phyloP scores from a whole-genome alignment of 2,888 invertebrate genomes.

The Omphaloscelis lunosa region DNA sequence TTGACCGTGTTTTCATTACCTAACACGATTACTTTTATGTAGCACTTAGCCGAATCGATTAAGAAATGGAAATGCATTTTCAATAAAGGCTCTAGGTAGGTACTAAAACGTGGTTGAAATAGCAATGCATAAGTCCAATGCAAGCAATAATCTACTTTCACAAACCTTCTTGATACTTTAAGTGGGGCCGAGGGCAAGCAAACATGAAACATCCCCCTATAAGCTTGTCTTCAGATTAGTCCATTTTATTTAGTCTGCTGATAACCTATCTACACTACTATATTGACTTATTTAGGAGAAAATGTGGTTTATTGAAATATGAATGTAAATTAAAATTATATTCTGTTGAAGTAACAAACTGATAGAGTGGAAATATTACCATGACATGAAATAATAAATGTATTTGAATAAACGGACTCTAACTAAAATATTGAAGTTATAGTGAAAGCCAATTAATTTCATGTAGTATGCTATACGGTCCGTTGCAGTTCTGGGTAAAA shows the following conservation, averaged over 20 bases:
- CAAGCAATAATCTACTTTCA: background rate
- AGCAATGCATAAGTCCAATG: background rate
- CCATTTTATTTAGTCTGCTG: background rate
- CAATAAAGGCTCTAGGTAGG: background rate
- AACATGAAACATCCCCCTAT: conserved; percentile 10
- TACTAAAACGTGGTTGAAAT: background rate
- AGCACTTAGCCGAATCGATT: conserved; percentile 11
- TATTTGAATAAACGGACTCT: background rate
- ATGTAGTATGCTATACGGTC: conserved; percentile 14
- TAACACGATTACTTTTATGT: conserved; percentile 7
- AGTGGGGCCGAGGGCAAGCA: background rate
- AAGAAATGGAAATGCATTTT: background rate
- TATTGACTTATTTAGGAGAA: background rate
- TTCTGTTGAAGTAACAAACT: background rate
- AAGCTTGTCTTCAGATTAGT: background rate
- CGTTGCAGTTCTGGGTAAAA: conserved; percentile 56
- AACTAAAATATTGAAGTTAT: conserved; percentile 13
- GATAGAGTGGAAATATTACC: background rate
- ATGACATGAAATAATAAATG: background rate
- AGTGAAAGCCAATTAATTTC: conserved; percentile 36
- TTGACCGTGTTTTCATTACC: conserved; percentile 4
- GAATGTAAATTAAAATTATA: background rate
- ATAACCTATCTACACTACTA: background rate
- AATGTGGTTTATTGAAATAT: background rate
- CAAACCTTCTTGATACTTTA: background rate